Evolutionary conservation across 2,888 invertebrate species (phyloP).

Genomic region (Ophion slaviceki): DNA sequence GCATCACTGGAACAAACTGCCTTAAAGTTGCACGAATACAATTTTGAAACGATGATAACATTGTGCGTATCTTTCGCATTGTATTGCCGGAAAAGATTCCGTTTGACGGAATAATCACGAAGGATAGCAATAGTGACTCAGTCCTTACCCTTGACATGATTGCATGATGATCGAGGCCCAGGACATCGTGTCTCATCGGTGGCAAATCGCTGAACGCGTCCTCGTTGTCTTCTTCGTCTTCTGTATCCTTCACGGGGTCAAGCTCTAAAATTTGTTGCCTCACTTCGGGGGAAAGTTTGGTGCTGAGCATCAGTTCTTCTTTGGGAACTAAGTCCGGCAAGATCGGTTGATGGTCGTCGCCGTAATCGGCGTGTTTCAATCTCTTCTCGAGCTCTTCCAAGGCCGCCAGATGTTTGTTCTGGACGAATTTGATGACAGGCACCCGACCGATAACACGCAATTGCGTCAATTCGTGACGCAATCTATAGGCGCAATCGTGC

Average conservation of each 20-base stretch:
- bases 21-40: too few relatives aligned
- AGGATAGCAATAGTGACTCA: background rate
- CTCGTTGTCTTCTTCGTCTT: slow-evolving; percentile 27
- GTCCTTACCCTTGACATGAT: slow-evolving; percentile 85
- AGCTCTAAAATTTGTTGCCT: slow-evolving; percentile 58
- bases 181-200: slow-evolving; percentile 89
- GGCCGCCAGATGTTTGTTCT: slow-evolving; percentile 86
- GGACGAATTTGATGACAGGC: slow-evolving; percentile 90
- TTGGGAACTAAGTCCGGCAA: slow-evolving; percentile 72
- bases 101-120: background rate
- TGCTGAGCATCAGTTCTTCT: slow-evolving; percentile 75
- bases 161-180: slow-evolving; percentile 88
- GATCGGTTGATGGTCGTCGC: slow-evolving; percentile 86
- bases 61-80: too few relatives aligned
- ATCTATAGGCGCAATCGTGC: slow-evolving; percentile 85
- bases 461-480: slow-evolving; percentile 90
- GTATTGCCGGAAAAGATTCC: background rate
- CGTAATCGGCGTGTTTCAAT: slow-evolving; percentile 88
- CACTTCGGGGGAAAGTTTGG: slow-evolving; percentile 64
- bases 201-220: slow-evolving; percentile 84
- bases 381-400: slow-evolving; percentile 86
- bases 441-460: slow-evolving; percentile 90
- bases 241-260: slow-evolving; percentile 39
- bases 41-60: too few relatives aligned
- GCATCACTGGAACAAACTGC: too few relatives aligned